phyloP scores from a whole-genome alignment of 2,113 vertebrate species.

The Protobothrops mucrosquamatus region DNA sequence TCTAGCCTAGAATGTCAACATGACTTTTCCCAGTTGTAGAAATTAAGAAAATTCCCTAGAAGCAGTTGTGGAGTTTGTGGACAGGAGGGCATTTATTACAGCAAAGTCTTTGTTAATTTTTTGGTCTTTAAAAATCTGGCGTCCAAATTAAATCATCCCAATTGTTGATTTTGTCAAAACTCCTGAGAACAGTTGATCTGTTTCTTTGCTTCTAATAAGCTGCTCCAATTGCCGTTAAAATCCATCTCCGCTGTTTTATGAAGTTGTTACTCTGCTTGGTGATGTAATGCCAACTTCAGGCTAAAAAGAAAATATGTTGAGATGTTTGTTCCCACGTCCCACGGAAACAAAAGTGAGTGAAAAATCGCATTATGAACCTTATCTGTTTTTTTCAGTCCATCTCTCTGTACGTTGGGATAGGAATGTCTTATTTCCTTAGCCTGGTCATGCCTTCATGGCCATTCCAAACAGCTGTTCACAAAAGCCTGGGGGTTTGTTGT shows the following conservation, averaged over 20 bases:
- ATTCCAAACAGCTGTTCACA: conserved; percentile 38
- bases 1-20: conserved; percentile 33
- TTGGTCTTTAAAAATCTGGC: conserved; percentile 51
- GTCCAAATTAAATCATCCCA: conserved; percentile 65
- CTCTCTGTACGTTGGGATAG: background rate
- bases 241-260: conserved; percentile 62
- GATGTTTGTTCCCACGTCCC: conserved; percentile 57
- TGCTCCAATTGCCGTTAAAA: conserved; percentile 59
- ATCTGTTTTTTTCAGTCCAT: conserved; percentile 37
- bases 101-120: conserved; percentile 55
- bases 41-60: conserved; percentile 20
- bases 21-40: conserved; percentile 23
- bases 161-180: conserved; percentile 58
- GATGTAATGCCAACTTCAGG: conserved; percentile 62
- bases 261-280: conserved; percentile 57
- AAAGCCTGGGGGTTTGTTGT: conserved; percentile 12
- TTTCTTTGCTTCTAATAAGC: conserved; percentile 56
- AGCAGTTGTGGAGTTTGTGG: conserved; percentile 47
- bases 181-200: conserved; percentile 57
- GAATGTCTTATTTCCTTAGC: conserved; percentile 9
- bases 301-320: conserved; percentile 50
- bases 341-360: conserved; percentile 54
- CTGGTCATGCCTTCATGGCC: background rate
- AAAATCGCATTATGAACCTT: conserved; percentile 37
- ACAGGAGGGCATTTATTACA: conserved; percentile 31